Conservation (phyloP, 1,140 invertebrate genomes). For the Pseudomyrmex concolor region DNA sequence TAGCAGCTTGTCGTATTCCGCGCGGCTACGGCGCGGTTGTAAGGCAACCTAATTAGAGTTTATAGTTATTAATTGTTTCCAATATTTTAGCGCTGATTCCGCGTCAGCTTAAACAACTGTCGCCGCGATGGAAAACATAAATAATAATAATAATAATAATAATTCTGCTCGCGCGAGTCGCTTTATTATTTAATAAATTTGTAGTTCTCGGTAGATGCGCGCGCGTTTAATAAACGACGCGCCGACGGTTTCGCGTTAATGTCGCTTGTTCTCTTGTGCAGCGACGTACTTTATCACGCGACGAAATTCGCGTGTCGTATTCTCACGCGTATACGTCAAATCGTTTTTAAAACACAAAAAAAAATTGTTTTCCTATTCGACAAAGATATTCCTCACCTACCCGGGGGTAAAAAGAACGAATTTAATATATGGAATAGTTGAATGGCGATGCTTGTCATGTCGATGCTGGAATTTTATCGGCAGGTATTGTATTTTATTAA, state of each 20-base stretch:
- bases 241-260: background rate
- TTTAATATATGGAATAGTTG: no score
- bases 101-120: conserved; percentile 23
- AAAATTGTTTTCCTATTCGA: background rate
- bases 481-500: no score
- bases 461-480: no score
- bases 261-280: background rate
- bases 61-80: conserved; percentile 52
- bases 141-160: conserved; percentile 47
- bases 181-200: conserved; percentile 38
- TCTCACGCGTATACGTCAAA: background rate
- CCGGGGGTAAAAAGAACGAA: no score
- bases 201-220: background rate
- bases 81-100: conserved; percentile 45
- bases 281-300: background rate
- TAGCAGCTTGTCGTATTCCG: conserved; percentile 2
- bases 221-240: conserved; percentile 30
- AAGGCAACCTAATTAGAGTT: conserved; percentile 51
- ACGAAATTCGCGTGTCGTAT: background rate
- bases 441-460: no score
- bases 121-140: conserved; percentile 21
- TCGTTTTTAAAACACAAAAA: background rate
- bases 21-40: conserved; percentile 46
- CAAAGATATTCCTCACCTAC: no score
- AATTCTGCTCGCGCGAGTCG: background rate